These are phyloP conservation scores for Cheumatopsyche charites DNA, from an alignment of 1,140 invertebrate species.

Conservation along the genomic window DNA sequence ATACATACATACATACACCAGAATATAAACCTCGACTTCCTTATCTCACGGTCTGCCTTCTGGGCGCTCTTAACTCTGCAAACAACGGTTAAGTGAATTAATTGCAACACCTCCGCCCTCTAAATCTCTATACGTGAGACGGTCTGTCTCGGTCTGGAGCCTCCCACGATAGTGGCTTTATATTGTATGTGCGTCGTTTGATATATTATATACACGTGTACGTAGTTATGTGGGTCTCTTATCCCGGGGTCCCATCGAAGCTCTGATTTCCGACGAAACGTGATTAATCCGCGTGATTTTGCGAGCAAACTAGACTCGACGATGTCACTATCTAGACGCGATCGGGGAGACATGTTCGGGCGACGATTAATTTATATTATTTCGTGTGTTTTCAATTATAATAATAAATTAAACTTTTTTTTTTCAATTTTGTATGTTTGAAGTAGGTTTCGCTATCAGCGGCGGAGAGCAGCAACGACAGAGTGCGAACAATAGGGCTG, in stretches of 20 bases:
- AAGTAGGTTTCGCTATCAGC: too few species aligned
- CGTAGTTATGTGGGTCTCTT: too few species aligned
- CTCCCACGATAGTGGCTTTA: not conserved
- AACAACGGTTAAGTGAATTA: constrained; percentile 47
- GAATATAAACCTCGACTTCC: constrained; percentile 10
- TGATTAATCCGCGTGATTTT: constrained; percentile 16
- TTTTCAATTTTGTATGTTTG: too few species aligned
- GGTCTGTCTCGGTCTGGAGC: too few species aligned
- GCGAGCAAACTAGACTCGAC: not conserved
- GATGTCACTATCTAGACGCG: not conserved
- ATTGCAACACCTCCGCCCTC: constrained; percentile 38
- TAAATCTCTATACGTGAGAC: too few species aligned
- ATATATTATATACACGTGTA: too few species aligned
- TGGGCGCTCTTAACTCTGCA: constrained; percentile 40
- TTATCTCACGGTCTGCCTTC: constrained; percentile 37
- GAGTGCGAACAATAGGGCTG: too few species aligned
- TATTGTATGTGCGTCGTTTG: too few species aligned
- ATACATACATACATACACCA: not conserved
- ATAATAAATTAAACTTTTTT: too few species aligned
- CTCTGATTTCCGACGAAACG: constrained; percentile 10
- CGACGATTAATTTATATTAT: too few species aligned
- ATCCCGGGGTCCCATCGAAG: constrained; percentile 2
- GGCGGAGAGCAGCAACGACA: too few species aligned
- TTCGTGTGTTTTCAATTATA: too few species aligned
- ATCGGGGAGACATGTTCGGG: not conserved